These are phyloP conservation scores for Planiliza haematocheilus DNA, from an alignment of 2,113 vertebrate genomes.

Conservation along the genomic window DNA sequence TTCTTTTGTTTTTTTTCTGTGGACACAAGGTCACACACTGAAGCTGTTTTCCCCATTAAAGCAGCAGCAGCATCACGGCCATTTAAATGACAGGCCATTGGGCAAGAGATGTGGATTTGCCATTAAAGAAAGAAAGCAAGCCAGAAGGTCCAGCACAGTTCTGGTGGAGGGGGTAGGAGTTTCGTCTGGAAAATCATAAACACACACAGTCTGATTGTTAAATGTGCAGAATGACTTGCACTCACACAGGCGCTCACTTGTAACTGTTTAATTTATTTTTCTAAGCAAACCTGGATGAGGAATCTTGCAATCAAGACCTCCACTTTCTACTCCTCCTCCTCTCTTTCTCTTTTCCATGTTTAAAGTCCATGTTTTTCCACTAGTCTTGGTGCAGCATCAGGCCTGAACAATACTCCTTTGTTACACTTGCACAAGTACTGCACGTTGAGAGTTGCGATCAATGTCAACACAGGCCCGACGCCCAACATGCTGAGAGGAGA, in stretches of 20 bases:
- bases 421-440: slow-evolving; percentile 11
- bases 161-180: neutral
- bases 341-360: slow-evolving; percentile 35
- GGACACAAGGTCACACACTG: neutral
- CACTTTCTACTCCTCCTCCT: slow-evolving; percentile 3
- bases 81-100: slow-evolving; percentile 30
- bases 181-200: slow-evolving; percentile 20
- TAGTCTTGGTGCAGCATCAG: neutral
- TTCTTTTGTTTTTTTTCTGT: too few relatives aligned
- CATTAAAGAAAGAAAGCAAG: slow-evolving; percentile 13
- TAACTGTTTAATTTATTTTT: slow-evolving; percentile 65
- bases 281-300: slow-evolving; percentile 62
- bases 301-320: slow-evolving; percentile 73
- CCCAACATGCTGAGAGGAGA: neutral
- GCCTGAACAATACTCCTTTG: slow-evolving; percentile 69
- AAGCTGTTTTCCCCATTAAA: slow-evolving; percentile 15
- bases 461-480: slow-evolving; percentile 45
- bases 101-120: slow-evolving; percentile 31
- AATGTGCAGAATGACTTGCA: slow-evolving; percentile 31
- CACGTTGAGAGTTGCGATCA: slow-evolving; percentile 31
- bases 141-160: slow-evolving; percentile 15
- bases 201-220: slow-evolving; percentile 25
- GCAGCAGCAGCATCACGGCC: neutral
- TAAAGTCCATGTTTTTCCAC: slow-evolving; percentile 57
- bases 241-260: slow-evolving; percentile 23